A percentile compares a stretch with the other conserved stretches of the same genome.
phyloP scores from a whole-genome alignment of 30 jellyfish, hydroid and myxozoan genomes.

The Aurelia coerulea region DNA sequence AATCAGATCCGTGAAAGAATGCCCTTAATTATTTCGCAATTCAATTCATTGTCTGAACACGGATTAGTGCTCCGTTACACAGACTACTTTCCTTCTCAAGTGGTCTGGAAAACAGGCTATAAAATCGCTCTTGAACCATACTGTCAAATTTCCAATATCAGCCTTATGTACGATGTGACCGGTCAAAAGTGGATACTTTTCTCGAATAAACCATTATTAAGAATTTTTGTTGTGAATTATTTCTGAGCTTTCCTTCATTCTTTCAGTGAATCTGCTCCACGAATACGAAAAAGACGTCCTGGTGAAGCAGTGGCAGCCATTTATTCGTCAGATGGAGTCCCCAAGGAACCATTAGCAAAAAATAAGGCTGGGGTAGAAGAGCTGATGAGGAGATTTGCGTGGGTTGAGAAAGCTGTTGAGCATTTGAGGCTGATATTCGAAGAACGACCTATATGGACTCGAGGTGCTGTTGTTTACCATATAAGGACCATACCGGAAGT shows the following conservation, averaged over 20 bases:
- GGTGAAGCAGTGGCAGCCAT: constrained; percentile 85
- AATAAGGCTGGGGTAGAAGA: constrained; percentile 48
- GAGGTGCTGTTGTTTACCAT: constrained; percentile 67
- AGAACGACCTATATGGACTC: constrained; percentile 88
- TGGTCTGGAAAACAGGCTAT: no score
- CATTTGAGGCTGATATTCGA: constrained; percentile 49
- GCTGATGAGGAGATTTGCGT: constrained; percentile 28
- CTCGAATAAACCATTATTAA: no score
- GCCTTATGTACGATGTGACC: no score
- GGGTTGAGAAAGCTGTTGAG: constrained; percentile 48
- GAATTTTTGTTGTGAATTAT: no score
- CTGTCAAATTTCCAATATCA: no score
- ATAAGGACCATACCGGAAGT: constrained; percentile 1
- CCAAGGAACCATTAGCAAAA: constrained; percentile 70
- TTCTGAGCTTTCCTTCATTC: not conserved
- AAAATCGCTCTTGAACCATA: no score
- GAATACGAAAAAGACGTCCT: constrained; percentile 69
- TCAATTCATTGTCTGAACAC: no score
- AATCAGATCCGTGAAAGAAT: no score
- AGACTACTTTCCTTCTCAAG: no score
- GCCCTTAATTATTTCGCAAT: no score
- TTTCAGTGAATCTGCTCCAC: constrained; percentile 35
- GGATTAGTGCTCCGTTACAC: no score
- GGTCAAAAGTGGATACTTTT: no score
- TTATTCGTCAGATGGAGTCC: constrained; percentile 54